These are phyloP conservation scores for Cecropterus lyciades DNA, from an alignment of 1,140 invertebrate species.

Conservation along the genomic window DNA sequence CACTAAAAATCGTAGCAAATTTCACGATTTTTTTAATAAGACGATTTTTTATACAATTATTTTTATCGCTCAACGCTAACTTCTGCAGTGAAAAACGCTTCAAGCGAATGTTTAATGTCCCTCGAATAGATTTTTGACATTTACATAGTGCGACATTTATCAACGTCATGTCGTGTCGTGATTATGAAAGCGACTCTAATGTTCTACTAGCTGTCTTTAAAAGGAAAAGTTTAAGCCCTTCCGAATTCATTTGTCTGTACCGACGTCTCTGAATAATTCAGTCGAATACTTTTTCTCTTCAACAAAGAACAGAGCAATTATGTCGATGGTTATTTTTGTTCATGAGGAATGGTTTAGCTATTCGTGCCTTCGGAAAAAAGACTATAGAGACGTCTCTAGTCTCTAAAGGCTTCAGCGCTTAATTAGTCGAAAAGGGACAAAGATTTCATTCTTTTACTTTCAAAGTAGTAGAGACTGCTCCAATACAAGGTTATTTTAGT, in stretches of 20 bases:
- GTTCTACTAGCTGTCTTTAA: conserved; percentile 2
- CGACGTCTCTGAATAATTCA: conserved; percentile 8
- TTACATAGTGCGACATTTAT: too few species aligned
- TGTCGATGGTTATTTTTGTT: conserved; percentile 2
- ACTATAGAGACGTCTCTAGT: background rate
- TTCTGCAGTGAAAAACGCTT: too few species aligned
- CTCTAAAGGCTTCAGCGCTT: background rate
- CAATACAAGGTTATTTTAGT: background rate
- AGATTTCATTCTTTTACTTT: background rate
- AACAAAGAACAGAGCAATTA: conserved; percentile 14
- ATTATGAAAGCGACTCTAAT: background rate
- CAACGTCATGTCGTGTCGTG: background rate
- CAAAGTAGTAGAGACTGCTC: background rate
- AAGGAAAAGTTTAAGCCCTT: conserved; percentile 13
- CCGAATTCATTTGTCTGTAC: conserved; percentile 12
- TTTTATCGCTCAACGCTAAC: too few species aligned
- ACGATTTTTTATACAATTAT: too few species aligned
- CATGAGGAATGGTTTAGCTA: conserved; percentile 2
- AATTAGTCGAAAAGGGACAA: conserved; percentile 12
- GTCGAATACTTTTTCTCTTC: conserved; percentile 13
- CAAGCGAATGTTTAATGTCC: too few species aligned
- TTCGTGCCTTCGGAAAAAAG: background rate
- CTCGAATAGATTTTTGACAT: too few species aligned
- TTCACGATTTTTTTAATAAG: too few species aligned
- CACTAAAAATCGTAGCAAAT: too few species aligned